Percentiles rank a stretch among this genome's conserved stretches.
These are phyloP conservation scores for Thyatira batis DNA, from an alignment of 2,888 invertebrate genomes.

Conservation along the genomic window DNA sequence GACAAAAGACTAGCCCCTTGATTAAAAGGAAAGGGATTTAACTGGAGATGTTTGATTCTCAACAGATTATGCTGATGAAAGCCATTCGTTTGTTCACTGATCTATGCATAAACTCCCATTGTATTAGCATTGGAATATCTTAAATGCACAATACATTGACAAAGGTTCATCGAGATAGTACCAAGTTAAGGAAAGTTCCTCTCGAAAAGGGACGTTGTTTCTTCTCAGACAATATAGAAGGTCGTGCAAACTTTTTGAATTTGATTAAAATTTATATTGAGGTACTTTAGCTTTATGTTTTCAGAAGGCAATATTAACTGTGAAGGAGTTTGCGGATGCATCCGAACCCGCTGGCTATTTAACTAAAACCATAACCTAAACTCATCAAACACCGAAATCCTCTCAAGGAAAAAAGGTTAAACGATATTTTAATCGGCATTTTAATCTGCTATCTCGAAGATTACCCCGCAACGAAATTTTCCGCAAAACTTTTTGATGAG, in stretches of 20 bases:
- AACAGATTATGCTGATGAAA: slow-evolving; percentile 34
- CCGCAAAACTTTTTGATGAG: slow-evolving; percentile 27
- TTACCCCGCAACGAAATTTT: neutral
- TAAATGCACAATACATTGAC: slow-evolving; percentile 1
- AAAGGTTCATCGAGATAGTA: neutral
- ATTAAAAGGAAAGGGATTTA: slow-evolving; percentile 44
- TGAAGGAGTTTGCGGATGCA: too few relatives aligned
- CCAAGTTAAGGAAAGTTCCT: neutral
- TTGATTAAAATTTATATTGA: neutral
- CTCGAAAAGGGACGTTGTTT: neutral
- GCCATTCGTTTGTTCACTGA: slow-evolving; percentile 19
- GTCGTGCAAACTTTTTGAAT: neutral
- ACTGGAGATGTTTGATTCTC: slow-evolving; percentile 39
- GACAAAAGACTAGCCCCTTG: slow-evolving; percentile 39
- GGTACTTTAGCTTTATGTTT: too few relatives aligned
- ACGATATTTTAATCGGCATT: neutral
- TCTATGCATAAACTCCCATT: slow-evolving; percentile 20
- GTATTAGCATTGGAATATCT: slow-evolving; percentile 15
- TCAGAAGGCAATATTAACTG: too few relatives aligned
- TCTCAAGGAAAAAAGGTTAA: neutral
- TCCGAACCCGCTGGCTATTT: too few relatives aligned
- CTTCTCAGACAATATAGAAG: neutral
- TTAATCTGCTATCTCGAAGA: too few relatives aligned
- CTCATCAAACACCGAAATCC: neutral
- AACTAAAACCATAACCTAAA: neutral